phyloP scores from a whole-genome alignment of 2,797 vertebrate species.

The Platalea minor region DNA sequence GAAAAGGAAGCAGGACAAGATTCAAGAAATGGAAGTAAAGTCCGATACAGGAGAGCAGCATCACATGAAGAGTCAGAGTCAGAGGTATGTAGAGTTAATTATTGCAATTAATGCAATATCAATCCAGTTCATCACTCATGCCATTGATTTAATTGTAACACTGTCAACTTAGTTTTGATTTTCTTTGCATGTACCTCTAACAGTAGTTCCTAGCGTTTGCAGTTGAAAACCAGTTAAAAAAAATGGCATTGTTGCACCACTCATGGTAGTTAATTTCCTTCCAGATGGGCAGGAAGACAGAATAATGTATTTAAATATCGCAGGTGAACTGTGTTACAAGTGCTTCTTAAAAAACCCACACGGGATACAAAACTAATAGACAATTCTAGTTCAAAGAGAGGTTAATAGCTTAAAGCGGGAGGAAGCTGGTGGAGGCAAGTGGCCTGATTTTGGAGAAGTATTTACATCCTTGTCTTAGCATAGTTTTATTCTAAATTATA shows the following conservation, averaged over 20 bases:
- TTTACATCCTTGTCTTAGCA: not conserved
- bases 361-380: not conserved
- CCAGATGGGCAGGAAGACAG: not conserved
- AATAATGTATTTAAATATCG: not conserved
- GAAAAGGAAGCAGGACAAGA: slow-evolving; percentile 88
- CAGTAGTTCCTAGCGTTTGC: not conserved
- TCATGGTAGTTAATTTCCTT: not conserved
- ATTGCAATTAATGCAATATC: not conserved
- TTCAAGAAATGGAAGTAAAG: slow-evolving; percentile 88
- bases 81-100: slow-evolving; percentile 80
- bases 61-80: slow-evolving; percentile 98
- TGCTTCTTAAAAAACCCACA: not conserved
- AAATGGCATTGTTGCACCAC: not conserved
- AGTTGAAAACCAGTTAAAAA: not conserved
- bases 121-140: not conserved
- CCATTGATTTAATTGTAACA: not conserved
- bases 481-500: not conserved
- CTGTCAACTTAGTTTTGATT: not conserved
- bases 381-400: not conserved
- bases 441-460: not conserved
- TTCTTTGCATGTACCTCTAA: not conserved
- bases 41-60: slow-evolving; percentile 93
- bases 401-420: not conserved
- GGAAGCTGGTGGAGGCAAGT: not conserved
- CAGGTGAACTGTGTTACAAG: not conserved